Percentiles rank a stretch among this genome's conserved stretches.
phyloP scores from a whole-genome alignment of 92 coral and sea anemone species.

The Hydrozoanthus gracilis region DNA sequence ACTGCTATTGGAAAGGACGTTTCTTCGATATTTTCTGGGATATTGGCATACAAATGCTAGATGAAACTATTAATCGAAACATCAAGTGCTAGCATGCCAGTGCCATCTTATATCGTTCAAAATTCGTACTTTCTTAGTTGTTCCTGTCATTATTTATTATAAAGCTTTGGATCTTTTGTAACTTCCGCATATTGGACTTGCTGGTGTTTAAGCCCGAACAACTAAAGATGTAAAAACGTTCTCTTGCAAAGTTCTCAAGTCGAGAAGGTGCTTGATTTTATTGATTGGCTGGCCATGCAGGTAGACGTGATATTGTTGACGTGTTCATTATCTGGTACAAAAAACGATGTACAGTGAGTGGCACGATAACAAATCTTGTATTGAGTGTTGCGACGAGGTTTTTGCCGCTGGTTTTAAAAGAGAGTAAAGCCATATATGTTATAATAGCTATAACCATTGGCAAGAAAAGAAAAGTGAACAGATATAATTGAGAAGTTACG shows the following conservation, averaged over 20 bases:
- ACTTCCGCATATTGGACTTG: conserved; percentile 50
- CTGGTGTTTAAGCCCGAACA: conserved; percentile 54
- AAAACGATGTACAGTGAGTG: too few species aligned
- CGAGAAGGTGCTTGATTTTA: conserved; percentile 41
- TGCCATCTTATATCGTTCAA: too few species aligned
- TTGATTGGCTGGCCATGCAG: conserved; percentile 33
- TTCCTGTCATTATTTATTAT: too few species aligned
- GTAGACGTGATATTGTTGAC: conserved; percentile 21
- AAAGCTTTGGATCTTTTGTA: conserved; percentile 59
- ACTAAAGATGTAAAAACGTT: conserved; percentile 55
- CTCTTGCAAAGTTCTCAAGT: conserved; percentile 49
- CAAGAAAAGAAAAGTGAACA: too few species aligned
- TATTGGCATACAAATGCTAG: neutral
- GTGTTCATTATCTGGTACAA: neutral
- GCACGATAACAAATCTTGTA: too few species aligned
- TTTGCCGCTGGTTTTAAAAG: too few species aligned
- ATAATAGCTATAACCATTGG: too few species aligned
- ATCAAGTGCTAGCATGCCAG: too few species aligned
- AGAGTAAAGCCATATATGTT: too few species aligned
- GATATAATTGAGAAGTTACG: too few species aligned
- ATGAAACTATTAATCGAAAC: neutral
- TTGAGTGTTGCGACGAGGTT: too few species aligned
- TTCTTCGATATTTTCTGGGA: neutral
- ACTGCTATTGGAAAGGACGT: conserved; percentile 23
- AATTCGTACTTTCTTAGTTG: too few species aligned